Evolutionary conservation across 2,888 invertebrate species (phyloP).

Genomic region (Himalopsyche japonica): DNA sequence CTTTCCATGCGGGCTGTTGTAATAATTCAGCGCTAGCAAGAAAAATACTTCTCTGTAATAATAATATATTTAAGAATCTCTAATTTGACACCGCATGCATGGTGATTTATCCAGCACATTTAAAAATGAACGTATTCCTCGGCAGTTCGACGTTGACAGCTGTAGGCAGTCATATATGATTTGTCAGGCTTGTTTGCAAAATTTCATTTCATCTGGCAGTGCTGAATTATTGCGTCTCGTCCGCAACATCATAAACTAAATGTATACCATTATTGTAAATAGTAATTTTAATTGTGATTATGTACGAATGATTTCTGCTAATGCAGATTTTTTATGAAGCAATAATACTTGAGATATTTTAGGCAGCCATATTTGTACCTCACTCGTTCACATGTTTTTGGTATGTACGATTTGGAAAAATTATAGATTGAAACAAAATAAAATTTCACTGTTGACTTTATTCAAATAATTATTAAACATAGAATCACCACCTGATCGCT

Average conservation of each 20-base stretch:
- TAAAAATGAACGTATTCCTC: background rate
- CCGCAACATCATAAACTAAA: conserved; percentile 8
- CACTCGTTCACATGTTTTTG: conserved; percentile 5
- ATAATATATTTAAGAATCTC: background rate
- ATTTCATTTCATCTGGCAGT: background rate
- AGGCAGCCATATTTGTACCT: conserved; percentile 21
- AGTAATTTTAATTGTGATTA: conserved; percentile 15
- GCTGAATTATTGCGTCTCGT: background rate
- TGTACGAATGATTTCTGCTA: background rate
- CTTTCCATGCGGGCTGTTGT: background rate
- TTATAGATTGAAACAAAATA: too few relatives aligned
- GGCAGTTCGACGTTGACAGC: too few relatives aligned
- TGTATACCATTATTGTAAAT: conserved; percentile 40
- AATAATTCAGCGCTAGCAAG: background rate
- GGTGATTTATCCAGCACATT: background rate
- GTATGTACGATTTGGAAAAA: background rate
- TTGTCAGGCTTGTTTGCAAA: background rate
- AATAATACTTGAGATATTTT: conserved; percentile 5
- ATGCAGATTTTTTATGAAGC: conserved; percentile 5
- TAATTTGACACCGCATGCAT: background rate
- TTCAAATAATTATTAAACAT: background rate
- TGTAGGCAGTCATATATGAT: too few relatives aligned
- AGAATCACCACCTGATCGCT: too few relatives aligned
- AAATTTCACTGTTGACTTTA: background rate
- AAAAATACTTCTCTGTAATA: background rate